Evolutionary conservation across 2,113 vertebrate genomes (phyloP).

Genomic region (Perca fluviatilis): DNA sequence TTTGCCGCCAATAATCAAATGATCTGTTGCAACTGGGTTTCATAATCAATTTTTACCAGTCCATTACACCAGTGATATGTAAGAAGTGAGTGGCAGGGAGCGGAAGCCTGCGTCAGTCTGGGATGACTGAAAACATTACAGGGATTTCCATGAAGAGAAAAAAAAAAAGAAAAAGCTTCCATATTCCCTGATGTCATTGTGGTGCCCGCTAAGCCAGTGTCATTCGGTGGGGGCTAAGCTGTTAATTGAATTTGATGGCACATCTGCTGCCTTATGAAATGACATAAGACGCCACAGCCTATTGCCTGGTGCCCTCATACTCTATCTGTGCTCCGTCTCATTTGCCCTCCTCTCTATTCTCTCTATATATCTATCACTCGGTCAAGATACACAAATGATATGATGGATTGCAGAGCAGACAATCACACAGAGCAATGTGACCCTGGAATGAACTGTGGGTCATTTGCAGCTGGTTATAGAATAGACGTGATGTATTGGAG

Average conservation of each 20-base stretch:
- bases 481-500: constrained; percentile 9
- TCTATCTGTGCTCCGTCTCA: background rate
- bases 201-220: constrained; percentile 35
- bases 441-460: background rate
- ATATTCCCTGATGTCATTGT: constrained; percentile 63
- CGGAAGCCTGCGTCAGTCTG: constrained; percentile 35
- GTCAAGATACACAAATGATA: background rate
- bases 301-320: constrained; percentile 19
- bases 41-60: constrained; percentile 69
- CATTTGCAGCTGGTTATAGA: constrained; percentile 20
- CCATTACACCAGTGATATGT: constrained; percentile 47
- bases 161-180: constrained; percentile 41
- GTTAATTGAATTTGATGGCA: constrained; percentile 73
- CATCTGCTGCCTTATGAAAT: constrained; percentile 71
- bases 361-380: background rate
- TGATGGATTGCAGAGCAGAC: constrained; percentile 29
- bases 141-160: constrained; percentile 43
- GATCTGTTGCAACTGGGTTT: constrained; percentile 47
- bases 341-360: constrained; percentile 11
- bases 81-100: constrained; percentile 26
- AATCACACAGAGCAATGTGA: background rate
- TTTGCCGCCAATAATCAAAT: constrained; percentile 65
- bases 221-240: constrained; percentile 45
- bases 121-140: constrained; percentile 61
- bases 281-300: constrained; percentile 40